Evolutionary conservation across 23 tunicate species (phyloP), one percentile per base, ranked within the genome.

Genomic region (Trididemnum miniatum): DNA sequence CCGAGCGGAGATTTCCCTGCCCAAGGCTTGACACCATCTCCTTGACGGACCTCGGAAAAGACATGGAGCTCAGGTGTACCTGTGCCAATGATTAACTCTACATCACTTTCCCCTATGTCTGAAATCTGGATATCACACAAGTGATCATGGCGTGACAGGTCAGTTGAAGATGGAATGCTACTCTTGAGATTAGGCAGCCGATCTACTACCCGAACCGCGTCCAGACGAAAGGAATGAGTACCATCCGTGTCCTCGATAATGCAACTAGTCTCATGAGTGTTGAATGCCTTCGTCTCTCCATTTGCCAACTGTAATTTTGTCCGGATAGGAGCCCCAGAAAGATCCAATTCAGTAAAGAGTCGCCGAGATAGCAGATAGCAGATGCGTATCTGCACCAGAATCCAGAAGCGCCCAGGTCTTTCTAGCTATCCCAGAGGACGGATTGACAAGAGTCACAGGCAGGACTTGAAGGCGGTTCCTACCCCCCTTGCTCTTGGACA

Each of bases 371-470:
- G 29, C 67, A 20, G 67, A 62, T 62, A 62, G 29, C 67, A 62
- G 67, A 62, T 62, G 67, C 22, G 67, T 62, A 62, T 62, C 67
- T 25, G 26, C 67, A 4, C 67, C 67, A 62, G 67, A 20, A 62
- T 62, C 67, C 67, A 62, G 67, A 5, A 62, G 67, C 5, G 67
- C 67, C 67, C 67, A 62, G 29, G 67, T 20, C 29, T 62, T 62
- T 26, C 29, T 62, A 20, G 67, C 26, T 62, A 62, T 5, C 5
- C 67, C 67, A 15, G 67, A 20, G 67, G 67, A 62, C 27, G 67
- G 67, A n/a, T 62, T 62, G 67, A 62, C 67, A 20, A 62, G 27
- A n/a, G 67, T 20, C 67, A 62, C 67, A 62, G 67, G 67, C 67
- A 62, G 29, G 67, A 62, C 67, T 62, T 62, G 26, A 62, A 62